Conservation (phyloP, 1,140 invertebrate species). For the Monochamus saltuarius region DNA sequence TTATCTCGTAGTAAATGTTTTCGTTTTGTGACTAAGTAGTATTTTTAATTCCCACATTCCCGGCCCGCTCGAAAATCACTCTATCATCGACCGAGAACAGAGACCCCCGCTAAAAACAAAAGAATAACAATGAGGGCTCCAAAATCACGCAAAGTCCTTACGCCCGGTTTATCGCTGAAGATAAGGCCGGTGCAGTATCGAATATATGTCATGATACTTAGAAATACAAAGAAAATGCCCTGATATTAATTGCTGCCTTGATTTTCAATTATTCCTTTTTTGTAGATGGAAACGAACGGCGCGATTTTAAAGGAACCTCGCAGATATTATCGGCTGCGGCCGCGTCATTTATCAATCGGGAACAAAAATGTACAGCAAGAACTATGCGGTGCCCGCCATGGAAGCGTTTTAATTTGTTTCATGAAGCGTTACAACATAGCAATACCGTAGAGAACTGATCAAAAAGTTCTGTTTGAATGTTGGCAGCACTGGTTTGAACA, state of each 20-base stretch:
- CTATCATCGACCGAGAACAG: conserved; percentile 18
- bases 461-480: no score
- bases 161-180: conserved; percentile 17
- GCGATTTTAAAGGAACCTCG: no score
- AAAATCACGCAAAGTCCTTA: conserved; percentile 22
- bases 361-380: no score
- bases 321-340: no score
- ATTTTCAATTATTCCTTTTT: conserved; percentile 16
- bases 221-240: conserved; percentile 20
- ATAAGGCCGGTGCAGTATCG: conserved; percentile 18
- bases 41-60: conserved; percentile 9
- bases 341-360: no score
- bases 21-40: conserved; percentile 11
- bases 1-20: conserved; percentile 10
- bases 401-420: background rate
- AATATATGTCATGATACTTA: conserved; percentile 22
- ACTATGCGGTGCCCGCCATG: background rate
- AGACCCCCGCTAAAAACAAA: conserved; percentile 19
- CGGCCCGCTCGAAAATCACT: conserved; percentile 5
- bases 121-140: conserved; percentile 23
- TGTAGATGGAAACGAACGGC: background rate
- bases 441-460: no score
- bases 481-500: no score
- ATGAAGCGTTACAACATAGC: no score
- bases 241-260: conserved; percentile 17